Conservation (phyloP, 2,797 vertebrate species). For the Sebastes hubbsi region DNA sequence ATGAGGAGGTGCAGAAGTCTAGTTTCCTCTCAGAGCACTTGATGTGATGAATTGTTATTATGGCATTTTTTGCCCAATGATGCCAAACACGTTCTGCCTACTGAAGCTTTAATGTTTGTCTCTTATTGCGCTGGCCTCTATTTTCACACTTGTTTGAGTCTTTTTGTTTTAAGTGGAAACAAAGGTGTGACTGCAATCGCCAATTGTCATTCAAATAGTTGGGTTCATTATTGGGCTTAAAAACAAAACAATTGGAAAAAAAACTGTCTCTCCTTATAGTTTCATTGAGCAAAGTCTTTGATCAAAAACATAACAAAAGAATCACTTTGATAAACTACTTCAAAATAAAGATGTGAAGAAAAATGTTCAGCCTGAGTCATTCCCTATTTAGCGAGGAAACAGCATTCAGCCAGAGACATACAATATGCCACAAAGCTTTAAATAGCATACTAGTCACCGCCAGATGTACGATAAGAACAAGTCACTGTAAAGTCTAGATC, state of each 20-base stretch:
- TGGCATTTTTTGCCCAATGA: too few species aligned
- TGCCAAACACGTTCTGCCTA: accelerated
- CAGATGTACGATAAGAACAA: neutral
- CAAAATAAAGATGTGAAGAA: neutral
- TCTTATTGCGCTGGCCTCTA: neutral
- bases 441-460: neutral
- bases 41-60: too few species aligned
- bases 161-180: neutral
- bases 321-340: neutral
- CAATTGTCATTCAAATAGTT: neutral
- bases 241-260: neutral
- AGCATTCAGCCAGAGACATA: neutral
- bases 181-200: neutral
- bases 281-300: neutral
- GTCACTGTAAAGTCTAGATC: neutral
- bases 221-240: neutral
- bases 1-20: too few species aligned
- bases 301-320: neutral
- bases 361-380: neutral
- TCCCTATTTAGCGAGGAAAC: neutral
- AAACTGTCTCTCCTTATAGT: neutral
- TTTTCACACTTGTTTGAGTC: neutral
- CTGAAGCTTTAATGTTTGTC: neutral
- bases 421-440: neutral
- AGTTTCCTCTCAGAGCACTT: too few species aligned